A percentile compares a stretch with the other conserved stretches of the same genome.
Evolutionary conservation across 2,113 vertebrate genomes (phyloP).

Genomic region (Petromus typicus): DNA sequence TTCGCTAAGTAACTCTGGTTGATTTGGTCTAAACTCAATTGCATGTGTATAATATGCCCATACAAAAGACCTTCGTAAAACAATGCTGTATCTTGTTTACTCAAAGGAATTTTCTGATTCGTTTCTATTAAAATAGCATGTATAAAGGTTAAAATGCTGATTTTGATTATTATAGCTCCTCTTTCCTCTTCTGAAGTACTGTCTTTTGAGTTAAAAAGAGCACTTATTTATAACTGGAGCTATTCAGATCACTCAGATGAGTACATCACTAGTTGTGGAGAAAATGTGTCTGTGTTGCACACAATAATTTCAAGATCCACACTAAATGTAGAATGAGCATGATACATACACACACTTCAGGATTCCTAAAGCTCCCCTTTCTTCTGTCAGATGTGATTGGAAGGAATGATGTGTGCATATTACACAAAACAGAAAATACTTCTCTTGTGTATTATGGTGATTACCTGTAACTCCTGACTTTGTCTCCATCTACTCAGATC

Average conservation of each 20-base stretch:
- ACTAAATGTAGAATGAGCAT: not conserved
- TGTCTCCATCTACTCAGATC: not conserved
- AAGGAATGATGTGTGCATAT: not conserved
- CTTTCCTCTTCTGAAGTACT: conserved; percentile 18
- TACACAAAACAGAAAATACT: not conserved
- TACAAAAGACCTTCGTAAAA: not conserved
- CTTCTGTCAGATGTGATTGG: not conserved
- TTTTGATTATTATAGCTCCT: conserved; percentile 12
- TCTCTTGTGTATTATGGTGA: not conserved
- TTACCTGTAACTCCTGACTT: not conserved
- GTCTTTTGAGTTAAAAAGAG: conserved; percentile 9
- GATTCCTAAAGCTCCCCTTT: not conserved
- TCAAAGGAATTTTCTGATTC: conserved; percentile 6
- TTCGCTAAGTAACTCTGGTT: not conserved
- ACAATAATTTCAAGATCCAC: not conserved
- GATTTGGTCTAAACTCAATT: not conserved
- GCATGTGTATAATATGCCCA: not conserved
- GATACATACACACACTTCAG: not conserved
- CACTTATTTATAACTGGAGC: conserved; percentile 9
- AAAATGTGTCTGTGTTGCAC: not conserved
- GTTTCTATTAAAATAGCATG: not conserved
- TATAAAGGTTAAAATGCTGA: not conserved
- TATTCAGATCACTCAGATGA: not conserved
- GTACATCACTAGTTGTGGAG: conserved; percentile 3
- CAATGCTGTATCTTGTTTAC: conserved; percentile 28